Conservation (phyloP, 2,888 invertebrate genomes). For the Netelia inedita region DNA sequence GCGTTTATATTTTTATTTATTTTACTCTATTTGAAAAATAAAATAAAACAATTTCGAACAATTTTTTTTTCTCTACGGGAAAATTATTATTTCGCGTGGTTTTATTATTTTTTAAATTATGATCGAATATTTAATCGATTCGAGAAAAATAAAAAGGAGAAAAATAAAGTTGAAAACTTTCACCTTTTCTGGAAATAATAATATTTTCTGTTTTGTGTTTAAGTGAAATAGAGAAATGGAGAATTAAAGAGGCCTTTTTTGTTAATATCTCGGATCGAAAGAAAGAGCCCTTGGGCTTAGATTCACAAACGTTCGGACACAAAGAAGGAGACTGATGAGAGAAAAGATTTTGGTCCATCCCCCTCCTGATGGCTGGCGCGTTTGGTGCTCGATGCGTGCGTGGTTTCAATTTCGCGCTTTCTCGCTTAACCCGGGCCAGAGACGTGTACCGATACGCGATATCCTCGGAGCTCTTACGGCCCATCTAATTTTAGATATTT, state of each 20-base stretch:
- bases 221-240: neutral
- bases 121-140: neutral
- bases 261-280: conserved; percentile 36
- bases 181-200: neutral
- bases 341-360: neutral
- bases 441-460: conserved; percentile 55
- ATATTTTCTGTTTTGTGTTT: neutral
- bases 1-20: too few relatives aligned
- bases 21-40: too few relatives aligned
- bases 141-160: neutral
- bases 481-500: conserved; percentile 69
- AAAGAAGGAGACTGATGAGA: conserved; percentile 21
- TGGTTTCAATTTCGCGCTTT: conserved; percentile 53
- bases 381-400: conserved; percentile 4
- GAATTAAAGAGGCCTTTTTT: neutral
- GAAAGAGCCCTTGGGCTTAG: conserved; percentile 17
- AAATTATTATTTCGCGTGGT: too few relatives aligned
- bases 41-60: too few relatives aligned
- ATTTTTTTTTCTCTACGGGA: too few relatives aligned
- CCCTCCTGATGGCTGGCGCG: neutral
- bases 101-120: neutral
- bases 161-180: too few relatives aligned
- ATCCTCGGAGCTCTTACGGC: conserved; percentile 65
- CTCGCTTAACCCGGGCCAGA: conserved; percentile 53
- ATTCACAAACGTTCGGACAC: conserved; percentile 11